Conservation (phyloP, 1,140 invertebrate species). For the Apocrypta bakeri region DNA sequence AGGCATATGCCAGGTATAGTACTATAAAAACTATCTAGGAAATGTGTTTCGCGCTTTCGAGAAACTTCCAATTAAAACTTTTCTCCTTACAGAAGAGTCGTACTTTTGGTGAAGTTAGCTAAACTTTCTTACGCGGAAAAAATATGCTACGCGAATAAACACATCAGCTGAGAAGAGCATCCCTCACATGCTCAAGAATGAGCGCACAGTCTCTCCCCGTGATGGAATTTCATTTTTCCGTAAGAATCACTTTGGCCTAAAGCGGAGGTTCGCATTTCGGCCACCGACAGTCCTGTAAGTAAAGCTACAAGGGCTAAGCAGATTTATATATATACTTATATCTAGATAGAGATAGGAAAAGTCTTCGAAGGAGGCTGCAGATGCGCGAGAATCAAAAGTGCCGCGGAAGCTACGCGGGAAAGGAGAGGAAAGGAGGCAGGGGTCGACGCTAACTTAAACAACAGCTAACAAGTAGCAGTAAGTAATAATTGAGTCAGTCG, state of each 20-base stretch:
- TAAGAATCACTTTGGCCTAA: not conserved
- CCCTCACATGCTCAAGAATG: not conserved
- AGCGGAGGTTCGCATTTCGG: not conserved
- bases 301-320: not conserved
- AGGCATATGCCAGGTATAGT: too few relatives aligned
- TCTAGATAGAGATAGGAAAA: not conserved
- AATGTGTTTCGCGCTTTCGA: not conserved
- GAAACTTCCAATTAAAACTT: constrained; percentile 34
- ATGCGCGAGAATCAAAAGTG: constrained; percentile 23
- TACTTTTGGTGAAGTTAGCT: not conserved
- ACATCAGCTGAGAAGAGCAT: not conserved
- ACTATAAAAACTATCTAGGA: not conserved
- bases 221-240: not conserved
- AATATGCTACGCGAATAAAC: not conserved
- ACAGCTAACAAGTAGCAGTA: constrained; percentile 63
- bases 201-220: not conserved
- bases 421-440: constrained; percentile 18
- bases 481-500: constrained; percentile 67
- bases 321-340: too few relatives aligned
- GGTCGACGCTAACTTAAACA: constrained; percentile 63
- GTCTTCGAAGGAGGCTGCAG: not conserved
- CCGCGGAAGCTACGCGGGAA: not conserved
- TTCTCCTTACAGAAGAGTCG: not conserved
- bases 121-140: not conserved
- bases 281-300: not conserved